These are phyloP conservation scores for Hoplodrina blanda DNA, from an alignment of 2,888 invertebrate genomes.

Conservation along the genomic window DNA sequence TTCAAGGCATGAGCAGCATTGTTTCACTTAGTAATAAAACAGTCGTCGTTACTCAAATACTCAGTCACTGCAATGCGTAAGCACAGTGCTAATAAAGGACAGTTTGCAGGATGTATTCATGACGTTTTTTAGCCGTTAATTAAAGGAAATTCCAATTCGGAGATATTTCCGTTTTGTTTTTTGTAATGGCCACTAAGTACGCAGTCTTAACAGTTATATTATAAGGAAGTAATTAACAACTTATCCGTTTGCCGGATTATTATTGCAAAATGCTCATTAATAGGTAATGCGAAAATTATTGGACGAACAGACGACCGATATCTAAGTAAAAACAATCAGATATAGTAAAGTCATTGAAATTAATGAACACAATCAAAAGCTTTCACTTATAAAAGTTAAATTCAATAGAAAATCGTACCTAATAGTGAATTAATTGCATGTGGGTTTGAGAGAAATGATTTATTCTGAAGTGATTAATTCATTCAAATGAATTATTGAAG, in stretches of 20 bases:
- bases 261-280: background rate
- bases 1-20: slow-evolving; percentile 40
- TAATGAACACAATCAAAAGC: slow-evolving; percentile 38
- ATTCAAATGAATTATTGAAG: slow-evolving; percentile 34
- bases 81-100: slow-evolving; percentile 28
- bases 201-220: slow-evolving; percentile 19
- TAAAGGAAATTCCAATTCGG: slow-evolving; percentile 52
- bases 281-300: slow-evolving; percentile 7
- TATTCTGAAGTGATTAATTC: slow-evolving; percentile 35
- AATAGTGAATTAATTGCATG: slow-evolving; percentile 37
- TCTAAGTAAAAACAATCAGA: slow-evolving; percentile 33
- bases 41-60: slow-evolving; percentile 11
- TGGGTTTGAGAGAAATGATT: slow-evolving; percentile 27
- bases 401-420: slow-evolving; percentile 36
- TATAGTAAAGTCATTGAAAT: slow-evolving; percentile 45
- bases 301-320: background rate
- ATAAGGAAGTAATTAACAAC: slow-evolving; percentile 7
- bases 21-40: slow-evolving; percentile 43
- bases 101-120: slow-evolving; percentile 35
- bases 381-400: slow-evolving; percentile 42
- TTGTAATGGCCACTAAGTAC: slow-evolving; percentile 19
- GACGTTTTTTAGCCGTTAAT: slow-evolving; percentile 37
- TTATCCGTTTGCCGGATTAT: slow-evolving; percentile 2
- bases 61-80: slow-evolving; percentile 25
- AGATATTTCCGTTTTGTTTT: slow-evolving; percentile 42